Evolutionary conservation across 2,888 invertebrate species (phyloP).

Genomic region (Pyrrhosoma nymphula): DNA sequence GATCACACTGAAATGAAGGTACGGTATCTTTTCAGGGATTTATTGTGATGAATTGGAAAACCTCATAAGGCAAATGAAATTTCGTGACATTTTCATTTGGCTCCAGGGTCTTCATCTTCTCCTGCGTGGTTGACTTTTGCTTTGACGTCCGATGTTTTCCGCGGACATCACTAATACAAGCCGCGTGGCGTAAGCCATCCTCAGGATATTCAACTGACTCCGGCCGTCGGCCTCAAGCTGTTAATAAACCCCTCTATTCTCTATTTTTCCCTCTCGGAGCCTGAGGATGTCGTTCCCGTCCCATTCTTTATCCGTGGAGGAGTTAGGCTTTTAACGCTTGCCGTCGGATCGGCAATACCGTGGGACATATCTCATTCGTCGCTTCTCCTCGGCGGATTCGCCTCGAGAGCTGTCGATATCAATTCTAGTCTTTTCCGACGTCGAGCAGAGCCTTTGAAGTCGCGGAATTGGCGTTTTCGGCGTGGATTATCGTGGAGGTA

Average conservation of each 20-base stretch:
- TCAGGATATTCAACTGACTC: neutral
- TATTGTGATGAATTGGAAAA: no score
- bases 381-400: neutral
- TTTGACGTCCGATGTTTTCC: neutral
- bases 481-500: neutral
- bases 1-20: no score
- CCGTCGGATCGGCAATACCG: neutral
- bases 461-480: slow-evolving; percentile 29
- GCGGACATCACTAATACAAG: neutral
- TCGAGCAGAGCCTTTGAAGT: neutral
- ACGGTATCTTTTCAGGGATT: no score
- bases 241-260: neutral
- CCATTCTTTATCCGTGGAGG: neutral
- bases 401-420: slow-evolving; percentile 14
- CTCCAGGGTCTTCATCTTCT: no score
- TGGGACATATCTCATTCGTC: neutral
- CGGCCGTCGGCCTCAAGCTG: neutral
- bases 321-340: neutral
- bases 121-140: no score
- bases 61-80: no score
- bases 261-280: neutral
- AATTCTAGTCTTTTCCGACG: neutral
- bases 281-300: neutral
- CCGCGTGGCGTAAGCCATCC: neutral
- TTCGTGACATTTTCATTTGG: no score